phyloP scores from a whole-genome alignment of 2,797 vertebrate genomes.

The Melanotaenia trifasciata region DNA sequence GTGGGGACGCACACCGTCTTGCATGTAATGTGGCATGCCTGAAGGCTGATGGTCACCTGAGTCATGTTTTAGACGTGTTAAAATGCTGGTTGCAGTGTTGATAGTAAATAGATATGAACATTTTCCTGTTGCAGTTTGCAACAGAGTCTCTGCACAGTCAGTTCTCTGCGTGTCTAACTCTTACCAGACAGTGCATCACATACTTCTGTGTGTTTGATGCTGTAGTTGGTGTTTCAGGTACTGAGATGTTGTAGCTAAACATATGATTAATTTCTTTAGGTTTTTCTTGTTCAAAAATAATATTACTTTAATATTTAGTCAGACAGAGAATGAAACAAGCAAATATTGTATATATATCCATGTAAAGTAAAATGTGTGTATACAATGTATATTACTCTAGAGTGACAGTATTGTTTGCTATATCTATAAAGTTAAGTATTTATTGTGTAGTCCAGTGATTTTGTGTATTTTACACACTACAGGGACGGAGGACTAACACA shows the following conservation, averaged over 20 bases:
- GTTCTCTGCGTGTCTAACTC: not conserved
- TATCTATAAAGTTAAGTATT: not conserved
- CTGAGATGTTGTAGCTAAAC: not conserved
- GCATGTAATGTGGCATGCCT: conserved; percentile 1
- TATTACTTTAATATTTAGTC: not conserved
- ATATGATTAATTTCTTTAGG: not conserved
- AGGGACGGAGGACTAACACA: not conserved
- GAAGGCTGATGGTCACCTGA: conserved; percentile 2
- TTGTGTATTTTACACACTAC: not conserved
- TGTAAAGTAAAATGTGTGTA: not conserved
- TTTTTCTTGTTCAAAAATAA: not conserved
- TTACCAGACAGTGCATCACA: not conserved
- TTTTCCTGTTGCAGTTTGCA: not conserved
- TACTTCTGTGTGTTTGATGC: not conserved
- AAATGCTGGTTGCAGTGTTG: conserved; percentile 3
- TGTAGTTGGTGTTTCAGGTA: not conserved
- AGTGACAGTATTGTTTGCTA: not conserved
- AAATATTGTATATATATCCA: not conserved
- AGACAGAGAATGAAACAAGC: not conserved
- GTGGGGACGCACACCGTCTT: conserved; percentile 5
- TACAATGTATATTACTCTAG: not conserved
- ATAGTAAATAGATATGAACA: not conserved
- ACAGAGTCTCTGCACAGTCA: not conserved
- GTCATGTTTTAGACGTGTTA: conserved; percentile 4
- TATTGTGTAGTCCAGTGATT: not conserved